Evolutionary conservation across 1,140 invertebrate species (phyloP).

Genomic region (Platorchestia sp.): DNA sequence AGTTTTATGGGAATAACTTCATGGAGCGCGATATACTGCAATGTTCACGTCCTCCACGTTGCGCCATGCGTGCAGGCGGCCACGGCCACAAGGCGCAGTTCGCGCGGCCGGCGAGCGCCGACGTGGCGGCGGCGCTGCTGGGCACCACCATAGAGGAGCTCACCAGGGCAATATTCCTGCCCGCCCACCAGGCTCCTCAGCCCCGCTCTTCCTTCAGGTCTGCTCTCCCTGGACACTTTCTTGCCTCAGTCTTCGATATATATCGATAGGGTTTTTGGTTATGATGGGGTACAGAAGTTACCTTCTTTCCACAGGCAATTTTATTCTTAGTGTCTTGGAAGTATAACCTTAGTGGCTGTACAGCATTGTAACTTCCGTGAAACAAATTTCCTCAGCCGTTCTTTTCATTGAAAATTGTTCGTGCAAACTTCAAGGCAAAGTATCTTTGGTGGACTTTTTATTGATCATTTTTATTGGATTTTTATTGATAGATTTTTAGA

Average conservation of each 20-base stretch:
- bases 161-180: conserved; percentile 79
- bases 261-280: not conserved
- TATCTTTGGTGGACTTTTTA: not conserved
- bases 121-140: conserved; percentile 85
- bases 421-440: not conserved
- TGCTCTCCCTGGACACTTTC: conserved; percentile 64
- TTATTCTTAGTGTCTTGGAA: not conserved
- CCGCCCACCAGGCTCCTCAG: conserved; percentile 65
- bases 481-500: not conserved
- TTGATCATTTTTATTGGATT: not conserved
- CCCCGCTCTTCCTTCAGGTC: conserved; percentile 68
- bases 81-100: conserved; percentile 80
- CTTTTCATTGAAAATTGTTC: not conserved
- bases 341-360: not conserved
- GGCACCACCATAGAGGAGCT: conserved; percentile 88
- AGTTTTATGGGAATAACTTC: not conserved
- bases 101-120: conserved; percentile 83
- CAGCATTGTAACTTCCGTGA: too few relatives aligned
- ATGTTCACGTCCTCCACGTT: too few relatives aligned
- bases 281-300: not conserved
- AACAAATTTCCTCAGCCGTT: not conserved
- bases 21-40: not conserved
- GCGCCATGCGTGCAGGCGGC: conserved; percentile 67
- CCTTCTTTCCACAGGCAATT: not conserved
- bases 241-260: not conserved